Conservation (phyloP, 2,113 vertebrate species). For the Colinus virginianus region DNA sequence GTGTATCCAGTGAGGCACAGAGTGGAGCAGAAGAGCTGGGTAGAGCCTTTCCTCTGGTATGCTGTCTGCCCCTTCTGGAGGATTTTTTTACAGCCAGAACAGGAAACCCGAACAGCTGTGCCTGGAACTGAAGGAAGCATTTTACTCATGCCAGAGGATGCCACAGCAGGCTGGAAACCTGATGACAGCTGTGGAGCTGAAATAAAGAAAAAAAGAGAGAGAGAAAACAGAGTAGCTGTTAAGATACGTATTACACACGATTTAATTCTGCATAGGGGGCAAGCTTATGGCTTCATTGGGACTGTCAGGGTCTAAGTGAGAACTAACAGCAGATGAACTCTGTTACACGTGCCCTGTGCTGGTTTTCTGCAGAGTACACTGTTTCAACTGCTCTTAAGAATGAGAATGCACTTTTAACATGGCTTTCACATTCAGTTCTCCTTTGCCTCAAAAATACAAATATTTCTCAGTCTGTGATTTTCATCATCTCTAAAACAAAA, state of each 20-base stretch:
- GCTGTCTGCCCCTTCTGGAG: conserved; percentile 96
- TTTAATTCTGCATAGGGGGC: background rate
- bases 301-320: background rate
- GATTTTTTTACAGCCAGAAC: conserved; percentile 91
- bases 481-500: background rate
- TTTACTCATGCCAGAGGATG: conserved; percentile 78
- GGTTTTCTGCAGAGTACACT: background rate
- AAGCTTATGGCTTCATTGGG: background rate
- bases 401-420: background rate
- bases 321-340: background rate
- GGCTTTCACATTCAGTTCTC: background rate
- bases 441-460: background rate
- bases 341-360: background rate
- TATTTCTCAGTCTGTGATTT: background rate
- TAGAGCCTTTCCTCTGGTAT: conserved; percentile 95
- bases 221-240: conserved; percentile 44
- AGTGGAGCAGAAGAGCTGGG: conserved; percentile 94
- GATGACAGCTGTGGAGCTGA: conserved; percentile 83
- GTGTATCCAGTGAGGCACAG: conserved; percentile 93
- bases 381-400: background rate
- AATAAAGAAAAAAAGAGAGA: conserved; percentile 36
- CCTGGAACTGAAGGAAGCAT: conserved; percentile 81
- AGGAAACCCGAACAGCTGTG: conserved; percentile 86
- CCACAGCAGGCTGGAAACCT: conserved; percentile 82
- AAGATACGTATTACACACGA: background rate